These are phyloP conservation scores for Coracopsis vasa DNA, from an alignment of 2,113 vertebrate species.

Conservation along the genomic window DNA sequence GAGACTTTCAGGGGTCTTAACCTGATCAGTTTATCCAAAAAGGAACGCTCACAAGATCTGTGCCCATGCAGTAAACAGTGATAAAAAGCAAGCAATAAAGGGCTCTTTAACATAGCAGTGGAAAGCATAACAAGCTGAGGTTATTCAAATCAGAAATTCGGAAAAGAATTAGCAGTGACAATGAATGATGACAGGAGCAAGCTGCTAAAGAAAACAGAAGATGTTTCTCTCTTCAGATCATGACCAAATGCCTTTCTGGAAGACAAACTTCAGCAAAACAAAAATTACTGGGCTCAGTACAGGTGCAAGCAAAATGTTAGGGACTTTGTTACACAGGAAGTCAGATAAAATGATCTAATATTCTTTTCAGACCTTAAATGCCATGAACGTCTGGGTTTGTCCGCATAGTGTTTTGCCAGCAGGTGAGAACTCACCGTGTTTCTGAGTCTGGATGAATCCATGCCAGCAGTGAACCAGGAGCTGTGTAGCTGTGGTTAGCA, in stretches of 20 bases:
- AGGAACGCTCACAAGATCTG: neutral
- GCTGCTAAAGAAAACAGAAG: neutral
- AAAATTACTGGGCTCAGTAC: slow-evolving; percentile 5
- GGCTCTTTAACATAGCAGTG: neutral
- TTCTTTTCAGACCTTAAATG: slow-evolving; percentile 3
- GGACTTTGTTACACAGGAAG: neutral
- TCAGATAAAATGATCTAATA: slow-evolving; percentile 40
- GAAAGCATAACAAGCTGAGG: neutral
- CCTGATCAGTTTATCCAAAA: neutral
- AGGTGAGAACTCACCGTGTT: neutral
- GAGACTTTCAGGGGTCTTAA: neutral
- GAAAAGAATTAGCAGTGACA: slow-evolving; percentile 13
- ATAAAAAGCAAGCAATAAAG: neutral
- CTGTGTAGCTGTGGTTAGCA: neutral
- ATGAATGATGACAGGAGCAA: slow-evolving; percentile 7
- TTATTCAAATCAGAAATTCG: neutral
- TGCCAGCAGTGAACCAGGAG: neutral
- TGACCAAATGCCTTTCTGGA: slow-evolving; percentile 19
- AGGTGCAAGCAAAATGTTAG: neutral
- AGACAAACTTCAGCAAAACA: neutral
- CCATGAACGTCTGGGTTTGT: neutral
- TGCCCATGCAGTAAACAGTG: neutral
- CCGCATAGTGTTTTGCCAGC: neutral
- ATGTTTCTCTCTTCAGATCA: slow-evolving; percentile 26
- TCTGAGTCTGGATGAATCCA: neutral